A percentile compares a stretch with the other conserved stretches of the same genome.
Evolutionary conservation across 2,797 vertebrate genomes (phyloP).

Genomic region (Petrocephalus schoutedeni): DNA sequence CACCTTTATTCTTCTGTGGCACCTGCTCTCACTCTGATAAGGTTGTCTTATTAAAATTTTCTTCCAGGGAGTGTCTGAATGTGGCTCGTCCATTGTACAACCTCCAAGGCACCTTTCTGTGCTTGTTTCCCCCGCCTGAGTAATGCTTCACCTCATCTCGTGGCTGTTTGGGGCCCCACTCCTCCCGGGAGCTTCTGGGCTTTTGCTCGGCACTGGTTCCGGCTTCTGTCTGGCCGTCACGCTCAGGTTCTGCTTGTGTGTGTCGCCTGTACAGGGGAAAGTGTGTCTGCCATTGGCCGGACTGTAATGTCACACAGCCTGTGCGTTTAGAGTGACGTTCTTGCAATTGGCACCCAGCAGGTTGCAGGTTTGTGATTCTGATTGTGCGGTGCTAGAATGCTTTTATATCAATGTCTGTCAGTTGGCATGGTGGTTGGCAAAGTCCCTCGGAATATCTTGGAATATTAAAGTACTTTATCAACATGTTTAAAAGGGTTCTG

Average conservation of each 20-base stretch:
- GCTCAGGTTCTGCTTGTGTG: not conserved
- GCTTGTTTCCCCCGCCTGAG: not conserved
- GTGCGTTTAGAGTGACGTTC: not conserved
- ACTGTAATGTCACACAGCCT: too few relatives aligned
- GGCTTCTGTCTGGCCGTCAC: not conserved
- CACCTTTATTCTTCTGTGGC: not conserved
- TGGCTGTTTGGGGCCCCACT: not conserved
- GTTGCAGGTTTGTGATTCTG: not conserved
- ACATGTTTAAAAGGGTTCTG: not conserved
- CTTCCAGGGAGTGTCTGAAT: not conserved
- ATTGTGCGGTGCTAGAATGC: not conserved
- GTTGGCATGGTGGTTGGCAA: not conserved
- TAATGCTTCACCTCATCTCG: not conserved
- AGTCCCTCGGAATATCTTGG: not conserved
- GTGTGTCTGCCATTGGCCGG: not conserved
- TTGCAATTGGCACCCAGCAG: not conserved
- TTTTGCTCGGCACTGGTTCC: not conserved
- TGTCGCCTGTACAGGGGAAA: not conserved
- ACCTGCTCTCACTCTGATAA: not conserved
- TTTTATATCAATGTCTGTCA: not conserved
- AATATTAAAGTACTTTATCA: not conserved
- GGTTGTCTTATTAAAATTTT: not conserved
- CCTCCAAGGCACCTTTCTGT: not conserved
- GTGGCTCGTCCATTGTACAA: not conserved
- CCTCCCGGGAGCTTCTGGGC: not conserved